Percentiles rank a stretch among this genome's conserved stretches.
Evolutionary conservation across 2,113 vertebrate genomes (phyloP).

Genomic region (Halichoeres trimaculatus): DNA sequence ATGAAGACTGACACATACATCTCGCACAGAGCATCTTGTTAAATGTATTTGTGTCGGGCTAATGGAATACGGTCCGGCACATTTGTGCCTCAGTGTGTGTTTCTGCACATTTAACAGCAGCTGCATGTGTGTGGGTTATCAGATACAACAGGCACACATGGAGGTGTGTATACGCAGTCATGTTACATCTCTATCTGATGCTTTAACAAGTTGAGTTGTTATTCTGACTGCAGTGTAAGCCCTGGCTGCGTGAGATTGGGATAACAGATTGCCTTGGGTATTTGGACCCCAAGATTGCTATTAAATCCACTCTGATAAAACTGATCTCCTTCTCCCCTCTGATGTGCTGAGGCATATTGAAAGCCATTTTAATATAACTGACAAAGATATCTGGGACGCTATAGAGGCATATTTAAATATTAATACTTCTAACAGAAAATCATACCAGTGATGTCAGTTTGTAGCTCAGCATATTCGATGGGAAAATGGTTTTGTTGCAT

Average conservation of each 20-base stretch:
- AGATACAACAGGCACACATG: background rate
- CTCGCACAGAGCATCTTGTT: conserved; percentile 13
- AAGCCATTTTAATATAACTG: conserved; percentile 2
- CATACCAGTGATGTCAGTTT: background rate
- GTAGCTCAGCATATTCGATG: background rate
- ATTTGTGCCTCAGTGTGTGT: conserved; percentile 4
- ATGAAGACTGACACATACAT: conserved; percentile 12
- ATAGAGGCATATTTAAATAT: background rate
- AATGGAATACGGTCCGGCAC: background rate
- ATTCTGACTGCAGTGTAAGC: conserved; percentile 32
- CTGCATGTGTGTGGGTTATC: background rate
- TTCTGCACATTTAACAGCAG: background rate
- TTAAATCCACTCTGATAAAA: conserved; percentile 41
- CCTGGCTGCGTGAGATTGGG: conserved; percentile 13
- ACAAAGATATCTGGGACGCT: background rate
- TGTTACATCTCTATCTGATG: conserved; percentile 17
- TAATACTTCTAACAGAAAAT: background rate
- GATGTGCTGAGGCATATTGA: background rate
- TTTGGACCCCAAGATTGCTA: conserved; percentile 16
- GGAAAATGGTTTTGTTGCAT: background rate
- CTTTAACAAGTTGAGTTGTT: conserved; percentile 35
- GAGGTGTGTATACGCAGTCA: conserved; percentile 1
- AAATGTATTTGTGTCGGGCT: conserved; percentile 11
- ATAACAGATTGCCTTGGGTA: conserved; percentile 41
- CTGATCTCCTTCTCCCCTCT: conserved; percentile 9